Evolutionary conservation across 2,797 vertebrate species (phyloP), one percentile per base, ranked within the genome.

Genomic region (Pantherophis vulpinus): DNA sequence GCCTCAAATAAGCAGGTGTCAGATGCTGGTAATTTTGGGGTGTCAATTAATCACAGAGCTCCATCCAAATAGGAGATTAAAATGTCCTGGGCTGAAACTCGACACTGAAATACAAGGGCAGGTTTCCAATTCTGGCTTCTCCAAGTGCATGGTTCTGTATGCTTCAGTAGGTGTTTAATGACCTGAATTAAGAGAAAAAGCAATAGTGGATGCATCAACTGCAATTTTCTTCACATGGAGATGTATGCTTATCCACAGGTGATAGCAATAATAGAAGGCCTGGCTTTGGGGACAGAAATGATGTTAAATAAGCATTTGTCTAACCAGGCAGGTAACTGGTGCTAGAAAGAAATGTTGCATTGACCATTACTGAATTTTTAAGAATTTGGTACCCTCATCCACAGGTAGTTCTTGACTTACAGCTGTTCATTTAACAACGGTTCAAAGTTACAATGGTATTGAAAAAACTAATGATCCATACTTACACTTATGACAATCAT

Each of bases 1-100:
- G 23, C 91, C 88, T 92, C 2, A 23, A 63, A 87, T 83, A 25
- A 93, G 87, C 89, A 94, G 56, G 91, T 94, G 89, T 70, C 10
- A 93, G 89, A 91, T 94, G 92, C 18, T 93, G 92, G 56, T 90
- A 70, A 20, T 83, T 51, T 83, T 37, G 12, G 2, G 88, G 20
- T 63, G 47, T 89, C 16, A 16, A 23, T 89, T 89, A 89, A 86
- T 60, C 10, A 27, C 58, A 54, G 60, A 86, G 29, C 58, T 51
- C 7, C 51, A 90, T 20, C 47, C 13, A 66, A 58, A 86, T 54
- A 86, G 29, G 60, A 16, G 18, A 32, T 86, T 37, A 37, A 55
- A 86, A 86, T 90, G n/a, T 55, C 37, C 56, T 83, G 4, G 88
- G 59, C 60, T 93, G 88, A 86, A 93, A 87, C 47, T 11, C 66